Evolutionary conservation across 2,113 vertebrate genomes (phyloP).

Genomic region (Rattus rattus): DNA sequence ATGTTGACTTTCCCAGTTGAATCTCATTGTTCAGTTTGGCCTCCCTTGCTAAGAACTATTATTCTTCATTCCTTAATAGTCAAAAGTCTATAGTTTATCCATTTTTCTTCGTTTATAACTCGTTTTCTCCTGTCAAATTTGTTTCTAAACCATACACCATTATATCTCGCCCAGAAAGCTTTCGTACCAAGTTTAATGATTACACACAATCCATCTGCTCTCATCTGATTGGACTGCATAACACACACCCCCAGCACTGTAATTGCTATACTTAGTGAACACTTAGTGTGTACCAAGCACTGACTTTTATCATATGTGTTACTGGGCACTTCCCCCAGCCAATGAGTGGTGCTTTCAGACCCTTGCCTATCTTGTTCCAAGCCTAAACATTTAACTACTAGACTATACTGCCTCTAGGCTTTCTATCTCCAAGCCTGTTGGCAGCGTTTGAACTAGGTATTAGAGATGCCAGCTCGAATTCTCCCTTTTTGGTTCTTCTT

Average conservation of each 20-base stretch:
- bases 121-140: conserved; percentile 56
- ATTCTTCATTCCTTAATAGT: conserved; percentile 55
- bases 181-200: conserved; percentile 7
- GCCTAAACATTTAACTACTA: neutral
- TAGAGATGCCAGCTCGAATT: conserved; percentile 5
- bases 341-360: neutral
- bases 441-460: neutral
- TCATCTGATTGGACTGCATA: conserved; percentile 10
- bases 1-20: conserved; percentile 71
- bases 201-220: conserved; percentile 16
- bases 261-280: conserved; percentile 39
- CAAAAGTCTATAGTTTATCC: conserved; percentile 55
- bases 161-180: conserved; percentile 48
- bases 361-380: neutral
- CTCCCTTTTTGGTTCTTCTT: conserved; percentile 1
- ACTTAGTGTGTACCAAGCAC: neutral
- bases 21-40: conserved; percentile 67
- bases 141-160: conserved; percentile 48
- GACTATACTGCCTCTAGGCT: neutral
- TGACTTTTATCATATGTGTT: neutral
- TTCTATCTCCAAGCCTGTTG: neutral
- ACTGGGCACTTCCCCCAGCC: neutral
- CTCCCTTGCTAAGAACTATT: conserved; percentile 62
- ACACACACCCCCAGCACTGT: neutral
- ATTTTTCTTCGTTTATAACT: conserved; percentile 33